Conservation (phyloP, 2,888 invertebrate genomes). For the Ornithoptera alexandrae region DNA sequence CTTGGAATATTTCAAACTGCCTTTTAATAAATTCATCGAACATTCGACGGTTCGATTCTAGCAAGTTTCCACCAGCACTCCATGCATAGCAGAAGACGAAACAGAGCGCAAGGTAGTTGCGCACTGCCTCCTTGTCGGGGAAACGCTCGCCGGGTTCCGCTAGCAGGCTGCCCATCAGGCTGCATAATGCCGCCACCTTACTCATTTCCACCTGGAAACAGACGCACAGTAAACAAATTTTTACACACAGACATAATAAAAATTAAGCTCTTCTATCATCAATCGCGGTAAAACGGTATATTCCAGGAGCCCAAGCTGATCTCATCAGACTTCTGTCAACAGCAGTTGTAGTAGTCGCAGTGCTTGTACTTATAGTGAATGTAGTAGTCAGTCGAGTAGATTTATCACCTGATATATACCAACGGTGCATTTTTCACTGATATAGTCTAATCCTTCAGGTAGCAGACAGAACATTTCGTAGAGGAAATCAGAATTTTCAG, state of each 20-base stretch:
- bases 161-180: slow-evolving; percentile 85
- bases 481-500: slow-evolving; percentile 82
- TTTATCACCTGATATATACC: slow-evolving; percentile 85
- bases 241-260: no score
- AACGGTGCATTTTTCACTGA: slow-evolving; percentile 84
- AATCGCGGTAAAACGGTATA: no score
- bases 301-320: no score
- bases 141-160: slow-evolving; percentile 81
- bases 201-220: slow-evolving; percentile 86
- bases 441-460: slow-evolving; percentile 82
- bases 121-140: slow-evolving; percentile 81
- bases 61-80: slow-evolving; percentile 92
- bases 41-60: slow-evolving; percentile 83
- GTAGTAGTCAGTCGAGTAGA: no score
- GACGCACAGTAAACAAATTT: not conserved
- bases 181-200: slow-evolving; percentile 88
- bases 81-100: slow-evolving; percentile 92
- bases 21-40: slow-evolving; percentile 85
- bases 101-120: slow-evolving; percentile 84
- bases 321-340: no score
- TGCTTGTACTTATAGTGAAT: no score
- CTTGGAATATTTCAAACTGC: slow-evolving; percentile 85
- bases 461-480: slow-evolving; percentile 85
- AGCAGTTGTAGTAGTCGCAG: no score
- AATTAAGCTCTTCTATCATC: no score